phyloP scores from a whole-genome alignment of 2,888 invertebrate species.

The Callyntrura sp. region DNA sequence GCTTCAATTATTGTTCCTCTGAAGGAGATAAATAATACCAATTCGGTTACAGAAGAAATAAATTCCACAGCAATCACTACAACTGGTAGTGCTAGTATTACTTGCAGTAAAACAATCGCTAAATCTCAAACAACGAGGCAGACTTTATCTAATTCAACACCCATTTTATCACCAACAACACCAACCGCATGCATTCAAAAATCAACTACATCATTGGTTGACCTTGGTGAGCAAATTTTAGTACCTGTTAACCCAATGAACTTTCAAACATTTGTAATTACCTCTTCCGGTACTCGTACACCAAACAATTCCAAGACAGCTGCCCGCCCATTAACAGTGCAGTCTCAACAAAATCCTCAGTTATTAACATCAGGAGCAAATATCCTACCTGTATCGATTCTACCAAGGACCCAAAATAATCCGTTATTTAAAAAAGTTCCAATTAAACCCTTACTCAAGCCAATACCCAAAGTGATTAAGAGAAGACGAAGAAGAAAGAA shows the following conservation, averaged over 20 bases:
- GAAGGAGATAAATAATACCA: too few relatives aligned
- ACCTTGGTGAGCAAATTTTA: too few relatives aligned
- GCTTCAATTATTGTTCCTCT: too few relatives aligned
- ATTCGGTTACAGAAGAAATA: too few relatives aligned
- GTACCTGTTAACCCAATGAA: too few relatives aligned
- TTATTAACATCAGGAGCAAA: slow-evolving; percentile 66
- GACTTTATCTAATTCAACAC: slow-evolving; percentile 62
- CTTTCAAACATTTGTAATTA: slow-evolving; percentile 79
- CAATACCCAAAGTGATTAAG: slow-evolving; percentile 76
- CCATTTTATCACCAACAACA: slow-evolving; percentile 60
- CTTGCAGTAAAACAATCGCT: too few relatives aligned
- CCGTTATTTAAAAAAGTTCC: slow-evolving; percentile 78
- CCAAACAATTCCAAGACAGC: slow-evolving; percentile 19
- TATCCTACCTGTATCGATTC: slow-evolving; percentile 65
- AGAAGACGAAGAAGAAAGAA: slow-evolving; percentile 63
- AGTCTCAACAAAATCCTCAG: slow-evolving; percentile 58
- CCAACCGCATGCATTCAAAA: slow-evolving; percentile 60
- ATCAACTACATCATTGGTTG: too few relatives aligned
- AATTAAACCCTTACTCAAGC: slow-evolving; percentile 77
- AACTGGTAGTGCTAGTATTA: too few relatives aligned
- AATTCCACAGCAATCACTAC: too few relatives aligned
- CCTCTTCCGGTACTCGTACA: too few relatives aligned
- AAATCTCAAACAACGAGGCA: too few relatives aligned
- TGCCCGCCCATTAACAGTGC: slow-evolving; percentile 46
- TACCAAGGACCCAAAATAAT: slow-evolving; percentile 59